Evolutionary conservation across 2,888 invertebrate species (phyloP).

Genomic region (Cephus runcator): DNA sequence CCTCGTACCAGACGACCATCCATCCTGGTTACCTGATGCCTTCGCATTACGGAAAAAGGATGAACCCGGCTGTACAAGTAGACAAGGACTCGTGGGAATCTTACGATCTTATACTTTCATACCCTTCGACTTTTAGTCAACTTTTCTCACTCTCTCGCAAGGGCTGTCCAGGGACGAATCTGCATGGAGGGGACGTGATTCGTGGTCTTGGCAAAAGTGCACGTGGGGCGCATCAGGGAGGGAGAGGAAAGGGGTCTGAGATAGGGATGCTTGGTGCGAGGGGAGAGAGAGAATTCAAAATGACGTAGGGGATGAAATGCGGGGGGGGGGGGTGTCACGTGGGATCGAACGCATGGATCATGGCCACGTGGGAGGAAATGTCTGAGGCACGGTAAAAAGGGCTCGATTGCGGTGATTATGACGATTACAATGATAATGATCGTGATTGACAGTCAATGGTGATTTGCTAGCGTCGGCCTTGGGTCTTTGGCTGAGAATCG

Average conservation of each 20-base stretch:
- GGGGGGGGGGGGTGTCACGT: not conserved
- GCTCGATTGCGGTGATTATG: not conserved
- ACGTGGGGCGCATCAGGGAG: not conserved
- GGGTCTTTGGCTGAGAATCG: conserved; percentile 44
- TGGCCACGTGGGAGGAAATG: not conserved
- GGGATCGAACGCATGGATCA: not conserved
- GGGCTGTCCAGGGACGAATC: not conserved
- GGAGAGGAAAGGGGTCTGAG: not conserved
- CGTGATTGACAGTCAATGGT: not conserved
- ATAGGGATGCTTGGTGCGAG: not conserved
- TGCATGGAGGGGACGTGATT: not conserved
- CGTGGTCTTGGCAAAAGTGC: not conserved
- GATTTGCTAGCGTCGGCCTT: not conserved
- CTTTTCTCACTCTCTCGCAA: not conserved
- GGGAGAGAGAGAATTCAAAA: not conserved
- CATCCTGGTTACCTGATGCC: not conserved
- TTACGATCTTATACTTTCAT: not conserved
- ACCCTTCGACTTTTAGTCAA: not conserved
- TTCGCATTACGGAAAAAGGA: not conserved
- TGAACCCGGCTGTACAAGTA: not conserved
- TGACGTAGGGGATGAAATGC: not conserved
- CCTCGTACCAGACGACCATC: not conserved
- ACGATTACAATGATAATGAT: not conserved
- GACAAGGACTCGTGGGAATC: not conserved
- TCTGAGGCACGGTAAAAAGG: not conserved